Evolutionary conservation across 2,797 vertebrate genomes (phyloP).

Genomic region (Tokudaia tokunoshimensis): DNA sequence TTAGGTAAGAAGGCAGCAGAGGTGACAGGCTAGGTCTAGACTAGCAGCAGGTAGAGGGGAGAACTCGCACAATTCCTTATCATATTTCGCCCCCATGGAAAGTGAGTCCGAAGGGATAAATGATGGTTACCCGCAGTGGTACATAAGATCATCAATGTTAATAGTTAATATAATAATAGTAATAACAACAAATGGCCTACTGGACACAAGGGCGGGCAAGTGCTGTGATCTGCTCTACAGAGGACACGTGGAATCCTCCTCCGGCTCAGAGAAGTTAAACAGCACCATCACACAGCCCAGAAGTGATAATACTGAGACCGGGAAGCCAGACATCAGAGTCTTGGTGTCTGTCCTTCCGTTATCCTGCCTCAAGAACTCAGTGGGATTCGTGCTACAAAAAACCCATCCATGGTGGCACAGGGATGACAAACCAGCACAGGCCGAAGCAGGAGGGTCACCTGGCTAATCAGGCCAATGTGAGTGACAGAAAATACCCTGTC

Average conservation of each 20-base stretch:
- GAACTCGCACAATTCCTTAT: not conserved
- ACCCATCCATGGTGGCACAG: not conserved
- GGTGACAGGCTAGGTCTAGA: not conserved
- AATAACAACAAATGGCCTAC: not conserved
- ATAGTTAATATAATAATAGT: not conserved
- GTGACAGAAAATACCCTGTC: not conserved
- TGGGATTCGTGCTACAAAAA: not conserved
- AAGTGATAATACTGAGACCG: not conserved
- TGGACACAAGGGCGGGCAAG: not conserved
- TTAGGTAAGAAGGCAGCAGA: not conserved
- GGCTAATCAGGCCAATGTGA: not conserved
- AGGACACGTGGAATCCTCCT: not conserved
- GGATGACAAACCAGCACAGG: not conserved
- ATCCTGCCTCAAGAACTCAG: not conserved
- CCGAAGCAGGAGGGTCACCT: not conserved
- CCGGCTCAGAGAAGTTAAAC: not conserved
- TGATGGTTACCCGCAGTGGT: not conserved
- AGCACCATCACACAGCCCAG: slow-evolving; percentile 3
- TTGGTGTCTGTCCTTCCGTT: not conserved
- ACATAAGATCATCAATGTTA: not conserved
- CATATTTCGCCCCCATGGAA: not conserved
- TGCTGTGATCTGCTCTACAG: not conserved
- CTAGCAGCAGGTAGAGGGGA: not conserved
- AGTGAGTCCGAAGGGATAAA: not conserved
- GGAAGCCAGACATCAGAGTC: not conserved